Conservation (phyloP, 2,888 invertebrate species). For the Nymphalis polychloros region DNA sequence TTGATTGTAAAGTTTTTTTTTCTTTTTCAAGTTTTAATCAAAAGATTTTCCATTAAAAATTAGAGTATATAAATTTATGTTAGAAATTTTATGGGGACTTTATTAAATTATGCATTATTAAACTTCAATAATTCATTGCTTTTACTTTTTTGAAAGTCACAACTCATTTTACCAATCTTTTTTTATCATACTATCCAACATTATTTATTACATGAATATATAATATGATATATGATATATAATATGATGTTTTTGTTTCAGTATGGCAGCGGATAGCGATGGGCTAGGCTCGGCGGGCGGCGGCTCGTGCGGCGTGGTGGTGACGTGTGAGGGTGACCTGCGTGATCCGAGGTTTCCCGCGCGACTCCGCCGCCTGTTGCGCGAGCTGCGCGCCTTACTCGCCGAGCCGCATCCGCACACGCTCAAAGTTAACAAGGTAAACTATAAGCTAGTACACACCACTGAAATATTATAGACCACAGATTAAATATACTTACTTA, state of each 20-base stretch:
- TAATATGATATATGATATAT: too few relatives aligned
- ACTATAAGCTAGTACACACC: constrained; percentile 1
- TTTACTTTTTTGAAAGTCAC: too few relatives aligned
- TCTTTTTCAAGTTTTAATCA: too few relatives aligned
- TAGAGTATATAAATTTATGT: too few relatives aligned
- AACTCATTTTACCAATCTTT: too few relatives aligned
- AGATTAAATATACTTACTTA: not conserved
- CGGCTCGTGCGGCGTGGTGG: constrained; percentile 93
- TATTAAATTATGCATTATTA: too few relatives aligned
- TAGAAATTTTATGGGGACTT: too few relatives aligned
- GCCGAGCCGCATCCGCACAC: constrained; percentile 80
- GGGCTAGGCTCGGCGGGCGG: constrained; percentile 88
- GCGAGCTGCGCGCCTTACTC: constrained; percentile 89
- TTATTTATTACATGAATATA: too few relatives aligned
- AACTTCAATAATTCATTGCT: too few relatives aligned
- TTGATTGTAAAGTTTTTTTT: too few relatives aligned
- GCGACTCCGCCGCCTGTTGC: constrained; percentile 89
- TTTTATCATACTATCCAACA: too few relatives aligned
- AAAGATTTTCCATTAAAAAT: too few relatives aligned
- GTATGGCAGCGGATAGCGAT: constrained; percentile 93
- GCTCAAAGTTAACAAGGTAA: constrained; percentile 85
- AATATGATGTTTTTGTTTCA: constrained; percentile 40
- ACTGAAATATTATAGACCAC: constrained; percentile 10
- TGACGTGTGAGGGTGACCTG: constrained; percentile 96
- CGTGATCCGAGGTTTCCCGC: constrained; percentile 92